Evolutionary conservation across 2,113 vertebrate genomes (phyloP).

Genomic region (Helogale parvula): DNA sequence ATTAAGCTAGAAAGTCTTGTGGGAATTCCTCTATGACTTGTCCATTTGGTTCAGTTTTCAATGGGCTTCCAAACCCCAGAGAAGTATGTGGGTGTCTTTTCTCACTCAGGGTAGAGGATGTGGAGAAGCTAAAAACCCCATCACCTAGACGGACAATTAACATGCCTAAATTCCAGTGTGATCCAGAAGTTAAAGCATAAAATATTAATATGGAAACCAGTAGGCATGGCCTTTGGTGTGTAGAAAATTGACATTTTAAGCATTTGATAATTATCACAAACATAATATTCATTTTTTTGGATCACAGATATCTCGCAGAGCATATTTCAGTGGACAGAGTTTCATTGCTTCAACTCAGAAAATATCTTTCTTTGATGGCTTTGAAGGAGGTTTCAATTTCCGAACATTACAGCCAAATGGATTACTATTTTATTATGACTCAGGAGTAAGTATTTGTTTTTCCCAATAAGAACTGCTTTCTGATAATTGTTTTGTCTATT

Average conservation of each 20-base stretch:
- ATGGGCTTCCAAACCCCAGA: background rate
- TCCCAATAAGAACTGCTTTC: background rate
- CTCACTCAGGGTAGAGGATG: background rate
- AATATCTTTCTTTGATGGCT: conserved; percentile 90
- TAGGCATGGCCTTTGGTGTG: background rate
- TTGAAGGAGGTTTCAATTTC: conserved; percentile 97
- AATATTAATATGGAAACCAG: background rate
- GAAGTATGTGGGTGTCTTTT: accelerated
- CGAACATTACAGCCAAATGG: conserved; percentile 92
- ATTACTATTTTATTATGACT: conserved; percentile 91
- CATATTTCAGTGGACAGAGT: conserved; percentile 95
- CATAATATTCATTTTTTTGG: conserved; percentile 43
- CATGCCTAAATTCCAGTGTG: background rate
- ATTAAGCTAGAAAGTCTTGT: background rate
- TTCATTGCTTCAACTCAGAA: conserved; percentile 94
- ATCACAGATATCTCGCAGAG: conserved; percentile 94
- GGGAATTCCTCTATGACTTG: background rate
- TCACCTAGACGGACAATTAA: background rate
- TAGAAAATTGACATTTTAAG: background rate
- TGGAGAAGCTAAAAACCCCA: background rate
- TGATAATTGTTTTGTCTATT: conserved; percentile 16
- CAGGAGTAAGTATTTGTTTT: conserved; percentile 89
- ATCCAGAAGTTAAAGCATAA: background rate
- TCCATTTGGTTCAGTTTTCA: background rate
- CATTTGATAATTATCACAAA: conserved; percentile 13